Evolutionary conservation across 2,113 vertebrate genomes (phyloP).

Genomic region (Merops nubicus): DNA sequence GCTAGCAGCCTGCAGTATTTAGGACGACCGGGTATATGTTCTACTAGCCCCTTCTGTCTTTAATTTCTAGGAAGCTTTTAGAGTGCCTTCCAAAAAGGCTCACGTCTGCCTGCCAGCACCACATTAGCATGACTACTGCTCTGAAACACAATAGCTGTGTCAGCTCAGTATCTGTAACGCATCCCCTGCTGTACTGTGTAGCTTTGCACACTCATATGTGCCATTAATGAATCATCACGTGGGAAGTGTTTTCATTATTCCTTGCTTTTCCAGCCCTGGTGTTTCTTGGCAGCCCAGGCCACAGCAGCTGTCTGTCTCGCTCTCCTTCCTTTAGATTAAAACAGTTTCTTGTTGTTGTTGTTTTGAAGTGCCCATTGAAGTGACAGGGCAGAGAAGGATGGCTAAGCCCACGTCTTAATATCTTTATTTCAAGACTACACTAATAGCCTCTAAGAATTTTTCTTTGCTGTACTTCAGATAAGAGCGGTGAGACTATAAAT

Average conservation of each 20-base stretch:
- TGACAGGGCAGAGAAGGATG: slow-evolving; percentile 54
- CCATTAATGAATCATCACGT: slow-evolving; percentile 16
- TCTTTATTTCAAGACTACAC: slow-evolving; percentile 59
- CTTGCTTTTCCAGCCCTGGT: background rate
- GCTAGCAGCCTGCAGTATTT: background rate
- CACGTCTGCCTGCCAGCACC: slow-evolving; percentile 15
- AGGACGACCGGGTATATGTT: background rate
- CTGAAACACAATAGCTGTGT: slow-evolving; percentile 46
- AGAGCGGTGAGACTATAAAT: slow-evolving; percentile 75
- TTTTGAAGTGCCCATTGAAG: slow-evolving; percentile 60
- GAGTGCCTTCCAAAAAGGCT: background rate
- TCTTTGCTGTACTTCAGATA: slow-evolving; percentile 71
- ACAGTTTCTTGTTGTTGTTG: background rate
- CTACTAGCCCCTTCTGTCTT: slow-evolving; percentile 15
- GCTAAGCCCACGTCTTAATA: slow-evolving; percentile 56
- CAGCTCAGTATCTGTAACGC: background rate
- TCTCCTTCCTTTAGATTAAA: slow-evolving; percentile 32
- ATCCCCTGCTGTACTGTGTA: background rate
- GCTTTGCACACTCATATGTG: background rate
- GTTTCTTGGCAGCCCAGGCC: background rate
- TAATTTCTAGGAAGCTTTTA: slow-evolving; percentile 49
- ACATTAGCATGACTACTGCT: slow-evolving; percentile 28
- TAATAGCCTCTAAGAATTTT: slow-evolving; percentile 70
- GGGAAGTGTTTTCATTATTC: slow-evolving; percentile 32
- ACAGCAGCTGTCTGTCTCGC: background rate